Conservation (phyloP, 2,888 invertebrate genomes). For the Acrocera orbiculus region DNA sequence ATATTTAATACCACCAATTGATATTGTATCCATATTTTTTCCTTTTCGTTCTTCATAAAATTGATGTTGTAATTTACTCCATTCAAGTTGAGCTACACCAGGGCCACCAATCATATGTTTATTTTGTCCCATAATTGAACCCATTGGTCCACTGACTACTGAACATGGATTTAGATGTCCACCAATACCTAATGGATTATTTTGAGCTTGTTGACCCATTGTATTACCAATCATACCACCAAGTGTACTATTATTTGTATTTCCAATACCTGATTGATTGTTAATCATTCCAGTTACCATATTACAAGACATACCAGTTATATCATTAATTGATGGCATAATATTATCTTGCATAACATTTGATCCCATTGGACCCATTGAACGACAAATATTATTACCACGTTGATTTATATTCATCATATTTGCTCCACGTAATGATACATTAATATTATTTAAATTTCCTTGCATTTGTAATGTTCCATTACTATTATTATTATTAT, state of each 20-base stretch:
- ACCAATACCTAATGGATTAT: not conserved
- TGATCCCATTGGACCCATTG: constrained; percentile 22
- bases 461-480: constrained; percentile 32
- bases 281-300: constrained; percentile 8
- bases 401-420: constrained; percentile 30
- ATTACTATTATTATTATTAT: too few species aligned
- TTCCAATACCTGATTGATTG: constrained; percentile 1
- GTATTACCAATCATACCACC: constrained; percentile 3
- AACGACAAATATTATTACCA: constrained; percentile 27
- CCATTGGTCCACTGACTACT: not conserved
- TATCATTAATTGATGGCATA: constrained; percentile 10
- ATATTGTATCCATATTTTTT: constrained; percentile 17
- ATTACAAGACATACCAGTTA: constrained; percentile 6
- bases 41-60: constrained; percentile 53
- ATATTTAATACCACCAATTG: constrained; percentile 4
- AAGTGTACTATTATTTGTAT: too few species aligned
- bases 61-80: constrained; percentile 81
- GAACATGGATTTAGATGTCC: constrained; percentile 6
- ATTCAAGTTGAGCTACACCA: constrained; percentile 56
- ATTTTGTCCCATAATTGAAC: constrained; percentile 11
- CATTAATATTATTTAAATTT: constrained; percentile 7
- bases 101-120: constrained; percentile 13
- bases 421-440: constrained; percentile 15
- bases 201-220: not conserved
- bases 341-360: constrained; percentile 16